Evolutionary conservation across 2,113 vertebrate genomes (phyloP).

Genomic region (Trachemys scripta): DNA sequence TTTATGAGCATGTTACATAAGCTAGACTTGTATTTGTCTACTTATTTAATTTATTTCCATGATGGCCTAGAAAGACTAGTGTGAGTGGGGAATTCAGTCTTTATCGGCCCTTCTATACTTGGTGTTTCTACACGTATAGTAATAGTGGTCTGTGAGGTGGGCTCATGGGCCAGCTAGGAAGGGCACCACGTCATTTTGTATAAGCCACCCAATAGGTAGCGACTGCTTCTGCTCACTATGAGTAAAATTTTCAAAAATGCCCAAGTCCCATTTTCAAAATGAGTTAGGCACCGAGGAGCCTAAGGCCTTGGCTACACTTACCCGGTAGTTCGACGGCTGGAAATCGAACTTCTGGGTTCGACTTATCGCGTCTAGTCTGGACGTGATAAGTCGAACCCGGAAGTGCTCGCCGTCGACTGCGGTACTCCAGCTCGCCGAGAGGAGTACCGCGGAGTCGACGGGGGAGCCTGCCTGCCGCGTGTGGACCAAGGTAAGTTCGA

Average conservation of each 20-base stretch:
- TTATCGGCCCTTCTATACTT: background rate
- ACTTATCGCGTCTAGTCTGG: too few species aligned
- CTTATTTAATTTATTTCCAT: background rate
- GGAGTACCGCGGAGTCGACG: too few species aligned
- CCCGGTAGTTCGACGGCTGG: too few species aligned
- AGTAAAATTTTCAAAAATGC: background rate
- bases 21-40: background rate
- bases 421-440: too few species aligned
- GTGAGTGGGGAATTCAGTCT: background rate
- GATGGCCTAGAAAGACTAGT: background rate
- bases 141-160: background rate
- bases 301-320: too few species aligned
- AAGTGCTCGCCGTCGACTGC: too few species aligned
- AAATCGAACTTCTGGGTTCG: too few species aligned
- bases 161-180: background rate
- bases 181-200: background rate
- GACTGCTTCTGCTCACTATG: background rate
- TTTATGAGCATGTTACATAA: background rate
- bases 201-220: fast-evolving
- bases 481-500: too few species aligned
- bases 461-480: too few species aligned
- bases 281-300: fast-evolving
- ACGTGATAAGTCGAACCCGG: too few species aligned
- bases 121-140: background rate
- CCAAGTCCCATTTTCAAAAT: background rate